Evolutionary conservation across 1,140 invertebrate genomes (phyloP).

Genomic region (Dreissena polymorpha): DNA sequence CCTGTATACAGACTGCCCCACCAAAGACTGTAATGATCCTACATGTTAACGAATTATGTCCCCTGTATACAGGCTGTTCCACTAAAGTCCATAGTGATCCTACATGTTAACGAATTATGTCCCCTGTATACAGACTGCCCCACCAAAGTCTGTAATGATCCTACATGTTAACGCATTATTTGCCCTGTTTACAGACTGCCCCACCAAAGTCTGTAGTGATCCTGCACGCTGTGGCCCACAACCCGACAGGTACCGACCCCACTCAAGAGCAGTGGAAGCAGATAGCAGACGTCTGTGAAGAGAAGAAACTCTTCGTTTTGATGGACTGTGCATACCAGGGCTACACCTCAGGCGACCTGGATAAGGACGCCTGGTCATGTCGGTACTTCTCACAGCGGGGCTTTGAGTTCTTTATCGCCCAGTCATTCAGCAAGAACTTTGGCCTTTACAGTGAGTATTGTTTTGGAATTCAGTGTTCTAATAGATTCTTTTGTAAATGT

Average conservation of each 20-base stretch:
- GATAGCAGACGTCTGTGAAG: slow-evolving; percentile 78
- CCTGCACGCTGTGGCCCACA: slow-evolving; percentile 98
- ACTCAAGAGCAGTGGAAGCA: slow-evolving; percentile 80
- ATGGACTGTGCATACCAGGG: slow-evolving; percentile 99
- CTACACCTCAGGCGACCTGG: slow-evolving; percentile 96
- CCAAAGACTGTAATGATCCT: too few relatives aligned
- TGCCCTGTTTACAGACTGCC: slow-evolving; percentile 81
- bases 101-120: too few relatives aligned
- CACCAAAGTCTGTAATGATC: too few relatives aligned
- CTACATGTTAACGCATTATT: too few relatives aligned
- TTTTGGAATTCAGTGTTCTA: too few relatives aligned
- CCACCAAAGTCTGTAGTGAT: slow-evolving; percentile 94
- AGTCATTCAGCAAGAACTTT: slow-evolving; percentile 99
- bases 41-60: too few relatives aligned
- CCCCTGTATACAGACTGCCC: too few relatives aligned
- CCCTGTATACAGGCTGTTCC: too few relatives aligned
- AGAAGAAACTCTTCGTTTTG: slow-evolving; percentile 92
- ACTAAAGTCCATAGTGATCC: too few relatives aligned
- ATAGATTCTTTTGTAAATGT: too few relatives aligned
- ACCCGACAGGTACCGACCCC: slow-evolving; percentile 92
- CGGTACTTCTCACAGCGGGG: slow-evolving; percentile 90
- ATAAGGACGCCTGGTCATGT: slow-evolving; percentile 94
- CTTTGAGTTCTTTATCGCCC: slow-evolving; percentile 94
- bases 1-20: too few relatives aligned
- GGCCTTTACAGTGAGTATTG: slow-evolving; percentile 93